Evolutionary conservation across 2,888 invertebrate species (phyloP).

Genomic region (Hydrotaea cyrtoneurina): DNA sequence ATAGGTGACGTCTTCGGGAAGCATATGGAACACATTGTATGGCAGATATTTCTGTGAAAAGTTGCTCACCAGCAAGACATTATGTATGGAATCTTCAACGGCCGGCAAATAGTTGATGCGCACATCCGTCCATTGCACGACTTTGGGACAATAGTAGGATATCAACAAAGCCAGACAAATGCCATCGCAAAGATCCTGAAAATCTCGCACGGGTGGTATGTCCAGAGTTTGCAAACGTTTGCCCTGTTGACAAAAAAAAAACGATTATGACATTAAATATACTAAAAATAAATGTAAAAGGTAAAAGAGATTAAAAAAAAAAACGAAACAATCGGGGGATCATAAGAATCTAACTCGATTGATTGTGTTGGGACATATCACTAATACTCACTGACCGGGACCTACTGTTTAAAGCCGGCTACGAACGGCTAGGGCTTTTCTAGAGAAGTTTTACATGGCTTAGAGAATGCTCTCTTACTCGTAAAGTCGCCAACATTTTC

Average conservation of each 20-base stretch:
- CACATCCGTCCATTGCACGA: constrained; percentile 87
- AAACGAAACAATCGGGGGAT: too few species aligned
- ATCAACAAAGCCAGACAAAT: constrained; percentile 92
- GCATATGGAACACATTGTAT: constrained; percentile 94
- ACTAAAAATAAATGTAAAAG: background rate
- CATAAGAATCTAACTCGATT: too few species aligned
- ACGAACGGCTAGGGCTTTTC: too few species aligned
- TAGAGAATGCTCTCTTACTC: too few species aligned
- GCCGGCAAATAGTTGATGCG: constrained; percentile 81
- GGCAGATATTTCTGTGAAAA: constrained; percentile 93
- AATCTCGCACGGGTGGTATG: constrained; percentile 88
- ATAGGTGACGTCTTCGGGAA: constrained; percentile 97
- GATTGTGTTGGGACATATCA: too few species aligned
- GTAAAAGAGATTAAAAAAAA: background rate
- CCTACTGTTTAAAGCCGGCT: too few species aligned
- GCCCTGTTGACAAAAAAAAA: constrained; percentile 81
- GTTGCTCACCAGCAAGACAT: constrained; percentile 92
- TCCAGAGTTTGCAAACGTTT: constrained; percentile 82
- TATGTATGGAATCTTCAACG: constrained; percentile 91
- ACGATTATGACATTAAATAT: constrained; percentile 8
- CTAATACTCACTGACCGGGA: too few species aligned
- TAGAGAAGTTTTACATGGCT: too few species aligned
- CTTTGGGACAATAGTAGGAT: constrained; percentile 94
- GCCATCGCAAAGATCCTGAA: constrained; percentile 95
- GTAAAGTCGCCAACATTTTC: too few species aligned